Base-by-base conservation (phyloP, 2,113 vertebrate species). In the Spea multiplicata region DNA sequence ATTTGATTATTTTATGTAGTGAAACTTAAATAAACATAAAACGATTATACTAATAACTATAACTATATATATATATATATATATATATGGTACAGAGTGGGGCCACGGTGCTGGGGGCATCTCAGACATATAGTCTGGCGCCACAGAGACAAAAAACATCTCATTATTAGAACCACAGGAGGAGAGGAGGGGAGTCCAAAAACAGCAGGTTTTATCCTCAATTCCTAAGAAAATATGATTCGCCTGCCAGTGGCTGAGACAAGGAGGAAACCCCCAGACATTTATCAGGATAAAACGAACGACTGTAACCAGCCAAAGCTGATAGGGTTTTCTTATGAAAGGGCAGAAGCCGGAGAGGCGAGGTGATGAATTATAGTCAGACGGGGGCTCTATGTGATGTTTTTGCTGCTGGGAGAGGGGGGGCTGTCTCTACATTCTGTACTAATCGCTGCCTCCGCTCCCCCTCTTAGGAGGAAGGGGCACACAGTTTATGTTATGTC, bases 121-220 rank as follows among this genome's bases (percentile, higher is more conserved):
- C 68, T 72, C 83, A 87, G 83, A 86, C 6, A 66, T 86, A 88
- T 84, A 86, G 87, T 88, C 89, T 72, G 89, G 88, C 84, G 86
- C 88, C 88, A 89, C 87, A 86, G 83, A 82, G 88, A 82, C 85
- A 86, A 86, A 86, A 89, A 91, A 90, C 71, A 85, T 88, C 83
- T 81, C 78, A 84, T 91, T 91, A 86, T 88, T 91, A 90, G 86
- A 90, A 90, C 88, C 82, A 8, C 88, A 90, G 86, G 90, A 81
- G 84, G 85, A 80, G 81, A 84, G 55, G 55, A 12, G 55, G 30
- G 55, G 8, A 13, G 84, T 86, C 82, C 82, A 87, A 88, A 90
- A 82, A 85, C 87, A 87, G 86, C 86, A 72, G 76, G 76, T 73
- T 79, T 79, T 73, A 78, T 71, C 76, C 76, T 78, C n/a, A 50